Conservation (phyloP, 2,888 invertebrate genomes). For the Tachina fera region DNA sequence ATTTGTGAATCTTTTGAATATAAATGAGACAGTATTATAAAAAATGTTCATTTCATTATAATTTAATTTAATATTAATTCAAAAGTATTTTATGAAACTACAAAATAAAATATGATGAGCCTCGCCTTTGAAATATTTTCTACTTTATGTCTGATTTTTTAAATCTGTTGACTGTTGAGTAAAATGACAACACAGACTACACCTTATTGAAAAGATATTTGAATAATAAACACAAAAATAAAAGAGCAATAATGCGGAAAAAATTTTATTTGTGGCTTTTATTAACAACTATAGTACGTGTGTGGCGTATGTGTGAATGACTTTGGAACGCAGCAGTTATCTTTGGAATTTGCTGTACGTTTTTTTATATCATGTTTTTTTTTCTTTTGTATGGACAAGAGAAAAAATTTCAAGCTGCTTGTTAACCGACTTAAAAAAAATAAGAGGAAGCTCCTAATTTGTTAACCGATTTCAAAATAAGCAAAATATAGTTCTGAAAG, state of each 20-base stretch:
- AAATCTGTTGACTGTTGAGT: conserved; percentile 5
- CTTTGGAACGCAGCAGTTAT: background rate
- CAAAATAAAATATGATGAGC: conserved; percentile 34
- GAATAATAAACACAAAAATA: background rate
- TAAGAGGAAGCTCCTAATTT: too few species aligned
- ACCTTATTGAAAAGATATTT: conserved; percentile 30
- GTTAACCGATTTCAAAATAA: too few species aligned
- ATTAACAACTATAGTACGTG: conserved; percentile 9
- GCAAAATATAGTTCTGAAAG: too few species aligned
- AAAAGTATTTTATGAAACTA: background rate
- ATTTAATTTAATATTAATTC: conserved; percentile 46
- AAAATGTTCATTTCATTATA: conserved; percentile 32
- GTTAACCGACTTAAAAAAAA: too few species aligned
- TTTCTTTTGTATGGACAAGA: background rate
- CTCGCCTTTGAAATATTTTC: conserved; percentile 63
- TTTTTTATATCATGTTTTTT: background rate
- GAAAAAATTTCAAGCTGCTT: too few species aligned
- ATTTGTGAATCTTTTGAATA: conserved; percentile 10
- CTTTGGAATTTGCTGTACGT: background rate
- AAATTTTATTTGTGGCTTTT: conserved; percentile 10
- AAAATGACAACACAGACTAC: conserved; percentile 22
- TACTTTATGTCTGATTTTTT: background rate
- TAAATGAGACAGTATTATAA: conserved; percentile 8
- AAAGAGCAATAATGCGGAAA: conserved; percentile 27
- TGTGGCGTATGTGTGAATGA: background rate